A percentile compares a stretch with the other conserved stretches of the same genome.
phyloP scores from a whole-genome alignment of 2,888 invertebrate species.

The Noctua janthe region DNA sequence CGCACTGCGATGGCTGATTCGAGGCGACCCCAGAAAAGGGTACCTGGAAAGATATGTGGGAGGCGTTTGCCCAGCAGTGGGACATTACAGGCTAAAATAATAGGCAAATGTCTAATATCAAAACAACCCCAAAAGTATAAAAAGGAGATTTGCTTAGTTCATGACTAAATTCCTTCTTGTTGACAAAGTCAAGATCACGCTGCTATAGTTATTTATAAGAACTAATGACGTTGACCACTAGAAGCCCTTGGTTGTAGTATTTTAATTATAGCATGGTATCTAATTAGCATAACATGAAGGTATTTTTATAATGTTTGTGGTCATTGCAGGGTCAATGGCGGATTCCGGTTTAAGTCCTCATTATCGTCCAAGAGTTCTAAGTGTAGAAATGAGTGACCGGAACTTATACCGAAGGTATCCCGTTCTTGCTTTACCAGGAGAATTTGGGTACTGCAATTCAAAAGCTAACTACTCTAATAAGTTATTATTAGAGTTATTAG shows the following conservation, averaged over 20 bases:
- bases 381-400: neutral
- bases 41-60: neutral
- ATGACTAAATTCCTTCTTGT: neutral
- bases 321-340: conserved; percentile 1
- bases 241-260: conserved; percentile 22
- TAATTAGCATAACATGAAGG: conserved; percentile 12
- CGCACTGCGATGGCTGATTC: too few species aligned
- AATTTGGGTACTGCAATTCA: neutral
- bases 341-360: conserved; percentile 4
- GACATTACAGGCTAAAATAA: neutral
- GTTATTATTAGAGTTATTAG: neutral
- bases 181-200: neutral
- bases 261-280: conserved; percentile 24
- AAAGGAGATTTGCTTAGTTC: too few species aligned
- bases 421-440: neutral
- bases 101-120: neutral
- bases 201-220: conserved; percentile 25
- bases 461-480: too few species aligned
- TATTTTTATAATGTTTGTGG: conserved; percentile 27
- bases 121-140: neutral
- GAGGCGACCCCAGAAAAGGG: too few species aligned
- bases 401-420: neutral
- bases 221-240: conserved; percentile 1
- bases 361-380: neutral
- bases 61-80: neutral